phyloP scores from a whole-genome alignment of 2,113 vertebrate species.

The Callaeas wilsoni region DNA sequence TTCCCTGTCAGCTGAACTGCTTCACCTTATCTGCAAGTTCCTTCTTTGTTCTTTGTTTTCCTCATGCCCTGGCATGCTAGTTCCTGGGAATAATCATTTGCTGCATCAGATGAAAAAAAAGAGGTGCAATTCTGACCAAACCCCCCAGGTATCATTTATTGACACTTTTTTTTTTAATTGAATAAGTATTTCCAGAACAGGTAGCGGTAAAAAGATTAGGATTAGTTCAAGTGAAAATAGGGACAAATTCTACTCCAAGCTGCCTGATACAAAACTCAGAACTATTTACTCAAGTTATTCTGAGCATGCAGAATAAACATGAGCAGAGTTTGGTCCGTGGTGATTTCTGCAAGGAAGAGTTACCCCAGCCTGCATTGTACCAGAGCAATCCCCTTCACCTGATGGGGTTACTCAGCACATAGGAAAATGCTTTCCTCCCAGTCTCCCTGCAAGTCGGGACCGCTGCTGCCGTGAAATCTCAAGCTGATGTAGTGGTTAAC shows the following conservation, averaged over 20 bases:
- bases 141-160: background rate
- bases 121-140: background rate
- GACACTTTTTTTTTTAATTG: background rate
- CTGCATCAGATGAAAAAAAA: background rate
- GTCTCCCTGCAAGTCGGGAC: background rate
- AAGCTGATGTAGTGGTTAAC: background rate
- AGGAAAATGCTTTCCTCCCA: background rate
- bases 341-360: background rate
- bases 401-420: accelerated
- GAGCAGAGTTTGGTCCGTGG: accelerated
- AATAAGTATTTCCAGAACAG: background rate
- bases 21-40: background rate
- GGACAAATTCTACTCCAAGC: background rate
- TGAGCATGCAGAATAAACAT: background rate
- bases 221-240: background rate
- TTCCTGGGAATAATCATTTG: background rate
- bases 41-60: constrained; percentile 27
- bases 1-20: background rate
- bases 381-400: background rate
- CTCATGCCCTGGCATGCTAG: background rate
- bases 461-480: background rate
- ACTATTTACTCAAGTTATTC: background rate
- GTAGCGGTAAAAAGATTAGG: background rate
- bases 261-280: background rate
- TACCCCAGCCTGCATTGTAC: background rate